These are phyloP conservation scores for Phaethon lepturus DNA, from an alignment of 2,113 vertebrate genomes.

Conservation along the genomic window DNA sequence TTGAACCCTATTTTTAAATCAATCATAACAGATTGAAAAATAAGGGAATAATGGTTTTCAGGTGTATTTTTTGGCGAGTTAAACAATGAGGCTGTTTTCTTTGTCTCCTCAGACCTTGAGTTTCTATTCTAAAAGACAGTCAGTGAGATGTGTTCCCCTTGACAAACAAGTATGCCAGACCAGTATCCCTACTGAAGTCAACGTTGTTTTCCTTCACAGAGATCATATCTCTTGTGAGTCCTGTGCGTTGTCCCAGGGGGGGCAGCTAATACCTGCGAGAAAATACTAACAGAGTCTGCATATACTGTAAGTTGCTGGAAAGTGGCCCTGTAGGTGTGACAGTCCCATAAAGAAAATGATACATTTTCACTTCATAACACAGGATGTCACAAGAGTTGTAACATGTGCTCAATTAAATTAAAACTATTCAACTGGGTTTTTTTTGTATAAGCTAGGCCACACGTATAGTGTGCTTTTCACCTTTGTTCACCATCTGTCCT, in stretches of 20 bases:
- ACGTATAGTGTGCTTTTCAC: constrained; percentile 24
- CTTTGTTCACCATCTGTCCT: constrained; percentile 81
- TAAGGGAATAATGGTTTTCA: neutral
- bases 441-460: neutral
- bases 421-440: too few species aligned
- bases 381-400: neutral
- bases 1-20: neutral
- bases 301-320: neutral
- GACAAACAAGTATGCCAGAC: neutral
- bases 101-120: neutral
- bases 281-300: neutral
- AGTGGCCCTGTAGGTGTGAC: neutral
- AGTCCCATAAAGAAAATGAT: neutral
- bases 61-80: neutral
- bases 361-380: neutral
- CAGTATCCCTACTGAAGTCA: neutral
- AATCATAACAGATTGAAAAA: neutral
- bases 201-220: fast-evolving
- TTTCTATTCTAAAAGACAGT: neutral
- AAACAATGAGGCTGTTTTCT: neutral
- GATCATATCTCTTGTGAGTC: neutral
- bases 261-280: neutral
- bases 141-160: neutral
- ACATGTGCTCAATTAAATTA: neutral
- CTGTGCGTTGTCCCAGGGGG: neutral